These are phyloP conservation scores for Andrena haemorrhoa DNA, from an alignment of 2,888 invertebrate genomes.

Conservation along the genomic window DNA sequence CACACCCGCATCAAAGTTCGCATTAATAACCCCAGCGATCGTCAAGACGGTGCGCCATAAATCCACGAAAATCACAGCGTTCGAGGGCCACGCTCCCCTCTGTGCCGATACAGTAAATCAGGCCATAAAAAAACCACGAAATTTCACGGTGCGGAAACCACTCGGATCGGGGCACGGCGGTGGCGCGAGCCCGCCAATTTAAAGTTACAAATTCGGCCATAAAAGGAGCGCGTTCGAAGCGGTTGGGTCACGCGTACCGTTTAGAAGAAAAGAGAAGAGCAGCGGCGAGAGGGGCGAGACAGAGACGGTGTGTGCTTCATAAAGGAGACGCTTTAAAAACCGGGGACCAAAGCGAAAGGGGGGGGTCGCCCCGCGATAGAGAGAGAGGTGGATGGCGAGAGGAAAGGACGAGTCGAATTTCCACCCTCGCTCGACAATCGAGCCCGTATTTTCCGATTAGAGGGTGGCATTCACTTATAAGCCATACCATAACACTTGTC, in stretches of 20 bases:
- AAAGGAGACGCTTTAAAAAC: constrained; percentile 38
- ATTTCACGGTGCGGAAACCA: constrained; percentile 71
- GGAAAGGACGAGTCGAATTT: constrained; percentile 33
- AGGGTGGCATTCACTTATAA: constrained; percentile 85
- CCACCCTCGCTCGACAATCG: constrained; percentile 81
- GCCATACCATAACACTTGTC: constrained; percentile 85
- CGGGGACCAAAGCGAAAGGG: constrained; percentile 12
- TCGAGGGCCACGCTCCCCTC: constrained; percentile 28
- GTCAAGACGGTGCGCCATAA: constrained; percentile 46
- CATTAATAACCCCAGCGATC: constrained; percentile 42
- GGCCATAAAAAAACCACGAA: constrained; percentile 68
- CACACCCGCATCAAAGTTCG: constrained; percentile 21
- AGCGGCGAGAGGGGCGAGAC: constrained; percentile 12
- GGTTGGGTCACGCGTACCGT: constrained; percentile 62
- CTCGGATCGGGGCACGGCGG: constrained; percentile 33
- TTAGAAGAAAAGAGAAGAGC: constrained; percentile 65
- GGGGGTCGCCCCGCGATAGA: not conserved
- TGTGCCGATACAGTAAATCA: constrained; percentile 63
- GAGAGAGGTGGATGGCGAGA: not conserved
- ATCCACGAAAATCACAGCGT: constrained; percentile 48
- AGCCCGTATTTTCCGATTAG: constrained; percentile 85
- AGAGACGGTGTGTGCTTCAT: constrained; percentile 22
- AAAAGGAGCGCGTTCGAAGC: constrained; percentile 73
- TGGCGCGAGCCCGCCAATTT: constrained; percentile 77
- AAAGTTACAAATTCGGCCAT: constrained; percentile 83